Evolutionary conservation across 2,888 invertebrate species (phyloP).

Genomic region (Cerastis rubricosa): DNA sequence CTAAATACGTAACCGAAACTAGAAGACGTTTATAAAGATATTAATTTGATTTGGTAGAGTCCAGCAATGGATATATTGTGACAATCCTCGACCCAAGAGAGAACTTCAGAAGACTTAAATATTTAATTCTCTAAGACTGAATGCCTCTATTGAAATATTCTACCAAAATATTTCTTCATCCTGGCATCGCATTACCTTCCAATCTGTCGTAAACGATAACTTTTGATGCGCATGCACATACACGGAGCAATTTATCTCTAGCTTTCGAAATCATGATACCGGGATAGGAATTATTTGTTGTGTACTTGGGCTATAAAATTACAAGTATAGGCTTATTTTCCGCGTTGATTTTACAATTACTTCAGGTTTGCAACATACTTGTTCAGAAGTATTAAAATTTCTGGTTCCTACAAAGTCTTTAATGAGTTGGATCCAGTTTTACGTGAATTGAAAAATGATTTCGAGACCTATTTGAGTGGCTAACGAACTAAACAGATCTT

Average conservation of each 20-base stretch:
- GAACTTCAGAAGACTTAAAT: neutral
- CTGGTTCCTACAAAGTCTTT: conserved; percentile 9
- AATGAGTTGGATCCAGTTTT: neutral
- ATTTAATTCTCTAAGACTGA: neutral
- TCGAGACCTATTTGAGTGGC: neutral
- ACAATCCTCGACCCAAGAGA: too few relatives aligned
- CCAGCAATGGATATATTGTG: neutral
- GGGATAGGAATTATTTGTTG: conserved; percentile 10
- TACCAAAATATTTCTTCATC: conserved; percentile 49
- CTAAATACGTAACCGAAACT: neutral
- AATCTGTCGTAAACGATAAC: conserved; percentile 52
- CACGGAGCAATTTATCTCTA: conserved; percentile 48
- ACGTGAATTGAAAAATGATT: neutral
- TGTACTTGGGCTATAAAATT: conserved; percentile 32
- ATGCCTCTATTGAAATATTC: neutral
- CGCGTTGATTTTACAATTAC: conserved; percentile 7
- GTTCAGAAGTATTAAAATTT: neutral
- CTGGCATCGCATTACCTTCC: conserved; percentile 19
- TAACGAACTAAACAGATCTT: neutral
- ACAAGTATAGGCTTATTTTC: neutral
- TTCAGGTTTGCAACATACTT: conserved; percentile 15
- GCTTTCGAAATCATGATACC: conserved; percentile 39
- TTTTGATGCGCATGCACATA: conserved; percentile 52
- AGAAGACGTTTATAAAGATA: neutral
- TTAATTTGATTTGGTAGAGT: neutral